Conservation (phyloP, 2,888 invertebrate species). For the Diplazon laetatorius region DNA sequence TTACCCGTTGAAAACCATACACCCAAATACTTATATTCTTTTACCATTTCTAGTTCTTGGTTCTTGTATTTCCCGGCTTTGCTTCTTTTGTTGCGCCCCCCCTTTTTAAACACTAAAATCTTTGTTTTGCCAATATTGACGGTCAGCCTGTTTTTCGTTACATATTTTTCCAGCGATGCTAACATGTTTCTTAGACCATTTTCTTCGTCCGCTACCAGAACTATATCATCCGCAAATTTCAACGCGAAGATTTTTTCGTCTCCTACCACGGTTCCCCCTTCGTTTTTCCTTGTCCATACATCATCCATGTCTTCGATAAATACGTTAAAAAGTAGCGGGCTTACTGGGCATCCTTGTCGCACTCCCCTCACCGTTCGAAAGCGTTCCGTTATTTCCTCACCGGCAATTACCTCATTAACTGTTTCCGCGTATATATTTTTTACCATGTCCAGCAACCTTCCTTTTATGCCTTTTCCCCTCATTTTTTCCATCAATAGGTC, state of each 20-base stretch:
- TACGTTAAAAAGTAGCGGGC: conserved; percentile 2
- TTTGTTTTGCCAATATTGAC: conserved; percentile 3
- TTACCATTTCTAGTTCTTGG: background rate
- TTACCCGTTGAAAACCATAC: background rate
- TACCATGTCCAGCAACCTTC: background rate
- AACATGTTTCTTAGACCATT: background rate
- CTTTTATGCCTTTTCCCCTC: background rate
- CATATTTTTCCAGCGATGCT: background rate
- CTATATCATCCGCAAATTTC: too few relatives aligned
- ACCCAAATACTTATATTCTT: background rate
- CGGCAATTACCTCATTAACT: background rate
- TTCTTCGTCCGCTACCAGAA: background rate
- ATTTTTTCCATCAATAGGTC: background rate
- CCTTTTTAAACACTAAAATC: background rate
- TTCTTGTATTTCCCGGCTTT: background rate
- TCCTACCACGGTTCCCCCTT: background rate
- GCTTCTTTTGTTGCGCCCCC: background rate
- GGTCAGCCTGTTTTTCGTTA: background rate
- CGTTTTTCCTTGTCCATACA: background rate
- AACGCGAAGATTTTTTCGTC: too few relatives aligned
- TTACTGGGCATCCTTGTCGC: background rate
- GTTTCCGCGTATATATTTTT: background rate
- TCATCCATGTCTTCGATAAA: background rate
- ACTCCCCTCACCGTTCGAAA: background rate
- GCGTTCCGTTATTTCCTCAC: background rate